Percentiles rank a stretch among this genome's conserved stretches.
Evolutionary conservation across 1,140 invertebrate genomes (phyloP).

Genomic region (Frieseomelitta varia): DNA sequence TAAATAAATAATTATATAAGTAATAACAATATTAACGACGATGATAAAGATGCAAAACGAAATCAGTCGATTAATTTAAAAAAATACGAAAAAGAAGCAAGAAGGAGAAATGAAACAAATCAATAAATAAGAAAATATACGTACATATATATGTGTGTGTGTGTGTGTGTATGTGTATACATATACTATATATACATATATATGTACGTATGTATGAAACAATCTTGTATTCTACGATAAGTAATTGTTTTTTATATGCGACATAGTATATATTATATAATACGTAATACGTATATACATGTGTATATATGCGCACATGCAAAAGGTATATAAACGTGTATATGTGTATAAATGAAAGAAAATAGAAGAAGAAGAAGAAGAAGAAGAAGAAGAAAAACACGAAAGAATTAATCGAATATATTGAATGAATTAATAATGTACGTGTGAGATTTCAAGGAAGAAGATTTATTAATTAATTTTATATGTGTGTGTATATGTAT

Average conservation of each 20-base stretch:
- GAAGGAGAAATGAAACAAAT: background rate
- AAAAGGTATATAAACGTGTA: constrained; percentile 35
- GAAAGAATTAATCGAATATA: constrained; percentile 74
- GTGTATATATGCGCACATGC: constrained; percentile 28
- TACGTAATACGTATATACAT: constrained; percentile 43
- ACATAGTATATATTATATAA: constrained; percentile 79
- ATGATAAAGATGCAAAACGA: constrained; percentile 1
- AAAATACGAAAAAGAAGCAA: background rate
- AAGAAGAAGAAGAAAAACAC: constrained; percentile 60
- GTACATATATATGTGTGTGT: background rate
- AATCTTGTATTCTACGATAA: constrained; percentile 81
- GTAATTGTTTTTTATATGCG: constrained; percentile 81
- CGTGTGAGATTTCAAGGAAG: constrained; percentile 71
- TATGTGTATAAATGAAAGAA: constrained; percentile 71
- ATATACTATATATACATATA: background rate
- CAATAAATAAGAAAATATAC: constrained; percentile 25
- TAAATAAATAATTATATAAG: background rate
- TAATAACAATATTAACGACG: constrained; percentile 12
- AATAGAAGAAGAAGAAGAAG: constrained; percentile 68
- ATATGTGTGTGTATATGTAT: constrained; percentile 30
- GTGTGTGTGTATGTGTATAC: background rate
- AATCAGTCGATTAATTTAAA: constrained; percentile 31
- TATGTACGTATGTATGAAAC: constrained; percentile 67
- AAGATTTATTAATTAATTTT: constrained; percentile 25
- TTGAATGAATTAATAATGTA: constrained; percentile 73